phyloP scores from a whole-genome alignment of 1,140 invertebrate genomes.

The Trissolcus basalis region DNA sequence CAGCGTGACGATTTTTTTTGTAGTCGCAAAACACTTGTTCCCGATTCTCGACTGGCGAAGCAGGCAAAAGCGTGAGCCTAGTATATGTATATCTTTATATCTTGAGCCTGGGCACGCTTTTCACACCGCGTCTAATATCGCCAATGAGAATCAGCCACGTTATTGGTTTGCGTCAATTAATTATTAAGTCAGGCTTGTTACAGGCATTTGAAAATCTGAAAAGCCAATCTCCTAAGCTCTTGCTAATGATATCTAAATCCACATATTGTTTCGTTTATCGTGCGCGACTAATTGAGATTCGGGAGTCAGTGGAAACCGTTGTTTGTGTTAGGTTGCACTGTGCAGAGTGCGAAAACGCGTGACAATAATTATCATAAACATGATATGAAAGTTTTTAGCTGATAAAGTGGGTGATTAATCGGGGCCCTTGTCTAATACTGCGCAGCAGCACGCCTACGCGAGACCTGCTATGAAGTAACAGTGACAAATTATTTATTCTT shows the following conservation, averaged over 20 bases:
- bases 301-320: conserved; percentile 4
- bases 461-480: conserved; percentile 44
- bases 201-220: too few relatives aligned
- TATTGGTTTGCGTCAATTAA: too few relatives aligned
- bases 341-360: conserved; percentile 12
- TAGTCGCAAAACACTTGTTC: conserved; percentile 33
- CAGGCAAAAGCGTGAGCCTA: too few relatives aligned
- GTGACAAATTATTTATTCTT: conserved; percentile 55
- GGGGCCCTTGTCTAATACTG: conserved; percentile 31
- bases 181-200: too few relatives aligned
- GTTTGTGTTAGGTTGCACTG: conserved; percentile 1
- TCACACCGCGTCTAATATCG: too few relatives aligned
- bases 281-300: conserved; percentile 2
- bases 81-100: too few relatives aligned
- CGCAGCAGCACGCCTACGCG: conserved; percentile 42
- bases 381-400: conserved; percentile 44
- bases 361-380: conserved; percentile 53
- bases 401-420: conserved; percentile 46
- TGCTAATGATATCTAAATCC: background rate
- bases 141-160: too few relatives aligned
- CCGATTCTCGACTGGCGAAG: background rate
- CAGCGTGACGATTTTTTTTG: conserved; percentile 16
- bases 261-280: background rate
- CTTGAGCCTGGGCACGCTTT: too few relatives aligned
- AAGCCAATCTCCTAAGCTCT: too few relatives aligned